Conservation (phyloP, 2,113 vertebrate genomes). For the Strigops habroptila region DNA sequence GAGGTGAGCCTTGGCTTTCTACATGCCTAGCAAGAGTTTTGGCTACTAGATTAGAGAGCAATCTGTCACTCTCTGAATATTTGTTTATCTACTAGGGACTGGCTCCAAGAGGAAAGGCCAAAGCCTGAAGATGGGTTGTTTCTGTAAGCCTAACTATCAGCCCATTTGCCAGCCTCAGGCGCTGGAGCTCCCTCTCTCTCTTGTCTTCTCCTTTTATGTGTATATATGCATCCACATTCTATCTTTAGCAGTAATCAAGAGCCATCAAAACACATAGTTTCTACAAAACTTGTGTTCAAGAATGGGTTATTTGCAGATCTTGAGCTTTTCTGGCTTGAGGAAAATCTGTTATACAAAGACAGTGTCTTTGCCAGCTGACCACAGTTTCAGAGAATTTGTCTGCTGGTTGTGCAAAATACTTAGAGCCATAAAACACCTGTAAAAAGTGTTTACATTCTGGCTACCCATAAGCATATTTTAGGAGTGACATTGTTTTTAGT, state of each 20-base stretch:
- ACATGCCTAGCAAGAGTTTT: background rate
- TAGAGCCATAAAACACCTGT: background rate
- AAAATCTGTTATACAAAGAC: background rate
- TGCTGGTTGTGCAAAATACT: background rate
- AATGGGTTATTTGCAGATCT: background rate
- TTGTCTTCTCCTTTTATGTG: background rate
- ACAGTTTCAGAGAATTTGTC: background rate
- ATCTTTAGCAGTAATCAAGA: background rate
- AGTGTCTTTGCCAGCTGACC: background rate
- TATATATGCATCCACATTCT: background rate
- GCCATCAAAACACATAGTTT: background rate
- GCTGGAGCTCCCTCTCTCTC: background rate
- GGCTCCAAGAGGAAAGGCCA: background rate
- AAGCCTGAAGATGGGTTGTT: background rate
- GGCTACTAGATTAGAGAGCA: background rate
- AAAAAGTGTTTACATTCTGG: background rate
- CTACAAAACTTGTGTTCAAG: background rate
- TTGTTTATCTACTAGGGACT: background rate
- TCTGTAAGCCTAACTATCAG: background rate
- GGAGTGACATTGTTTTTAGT: background rate
- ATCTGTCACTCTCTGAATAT: background rate
- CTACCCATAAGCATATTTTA: background rate
- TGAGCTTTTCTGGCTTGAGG: background rate
- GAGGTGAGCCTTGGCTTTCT: background rate
- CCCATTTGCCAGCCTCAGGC: background rate